A percentile compares a stretch with the other conserved stretches of the same genome.
These are phyloP conservation scores for Enteromius afrohamiltoni DNA, from an alignment of 2,797 vertebrate species.

Conservation along the genomic window DNA sequence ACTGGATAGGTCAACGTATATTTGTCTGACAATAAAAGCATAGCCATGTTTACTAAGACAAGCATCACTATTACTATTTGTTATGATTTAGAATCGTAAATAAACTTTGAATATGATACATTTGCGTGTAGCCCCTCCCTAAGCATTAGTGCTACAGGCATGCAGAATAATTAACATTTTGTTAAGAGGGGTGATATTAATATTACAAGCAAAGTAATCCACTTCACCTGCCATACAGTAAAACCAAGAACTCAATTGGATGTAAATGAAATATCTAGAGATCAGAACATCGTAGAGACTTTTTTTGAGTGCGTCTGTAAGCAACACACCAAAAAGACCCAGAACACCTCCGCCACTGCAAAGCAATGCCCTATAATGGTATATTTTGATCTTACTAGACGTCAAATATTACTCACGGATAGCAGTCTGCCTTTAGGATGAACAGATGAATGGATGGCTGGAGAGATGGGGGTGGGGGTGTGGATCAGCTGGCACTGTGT, in stretches of 20 bases:
- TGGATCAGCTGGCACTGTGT: conserved; percentile 17
- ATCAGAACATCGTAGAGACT: background rate
- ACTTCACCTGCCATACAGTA: background rate
- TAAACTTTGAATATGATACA: background rate
- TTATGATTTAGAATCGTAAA: background rate
- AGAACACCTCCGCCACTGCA: background rate
- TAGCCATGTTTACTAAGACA: background rate
- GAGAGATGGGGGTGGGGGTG: conserved; percentile 2
- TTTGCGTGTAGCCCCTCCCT: background rate
- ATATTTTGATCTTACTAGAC: background rate
- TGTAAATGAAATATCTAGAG: background rate
- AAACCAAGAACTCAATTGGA: background rate
- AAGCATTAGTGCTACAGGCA: background rate
- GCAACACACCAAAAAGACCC: background rate
- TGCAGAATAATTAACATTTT: background rate
- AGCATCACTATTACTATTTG: background rate
- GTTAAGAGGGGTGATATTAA: background rate
- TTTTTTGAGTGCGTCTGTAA: background rate
- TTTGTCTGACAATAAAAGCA: background rate
- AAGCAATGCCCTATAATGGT: background rate
- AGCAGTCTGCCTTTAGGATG: background rate
- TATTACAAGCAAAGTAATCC: background rate
- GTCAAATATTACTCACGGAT: background rate
- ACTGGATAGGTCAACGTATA: background rate
- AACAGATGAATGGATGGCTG: background rate